Conservation (phyloP, 2,888 invertebrate species). For the Tuta absoluta region DNA sequence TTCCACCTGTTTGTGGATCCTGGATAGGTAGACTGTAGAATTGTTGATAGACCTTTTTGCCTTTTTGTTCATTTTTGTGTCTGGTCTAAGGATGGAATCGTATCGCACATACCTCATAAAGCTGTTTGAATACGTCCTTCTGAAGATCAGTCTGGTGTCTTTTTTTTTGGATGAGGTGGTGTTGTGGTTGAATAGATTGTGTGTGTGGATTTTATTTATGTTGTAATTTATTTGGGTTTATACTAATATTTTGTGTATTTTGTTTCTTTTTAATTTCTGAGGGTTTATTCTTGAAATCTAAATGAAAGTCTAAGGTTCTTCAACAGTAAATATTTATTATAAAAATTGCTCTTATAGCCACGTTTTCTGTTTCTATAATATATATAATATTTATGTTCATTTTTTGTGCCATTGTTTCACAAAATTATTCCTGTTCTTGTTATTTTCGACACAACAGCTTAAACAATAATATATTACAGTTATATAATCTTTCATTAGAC, state of each 20-base stretch:
- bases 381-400: constrained; percentile 81
- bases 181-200: too few species aligned
- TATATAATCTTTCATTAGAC: constrained; percentile 74
- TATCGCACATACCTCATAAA: too few species aligned
- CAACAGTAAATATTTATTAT: constrained; percentile 82
- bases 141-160: background rate
- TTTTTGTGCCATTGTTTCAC: constrained; percentile 81
- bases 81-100: too few species aligned
- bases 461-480: constrained; percentile 80
- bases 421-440: constrained; percentile 81
- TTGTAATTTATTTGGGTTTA: background rate
- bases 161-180: background rate
- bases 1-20: too few species aligned
- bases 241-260: background rate
- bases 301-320: constrained; percentile 71
- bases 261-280: constrained; percentile 11
- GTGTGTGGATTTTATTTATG: background rate
- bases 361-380: constrained; percentile 80
- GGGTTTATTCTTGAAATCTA: constrained; percentile 24
- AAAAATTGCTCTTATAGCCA: constrained; percentile 82
- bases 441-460: constrained; percentile 80
- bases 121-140: too few species aligned
- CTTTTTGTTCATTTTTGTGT: background rate
- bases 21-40: too few species aligned
- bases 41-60: too few species aligned